Percentiles rank a stretch among this genome's conserved stretches.
Conservation (phyloP, 2,113 vertebrate species). For the Burhinus bistriatus region DNA sequence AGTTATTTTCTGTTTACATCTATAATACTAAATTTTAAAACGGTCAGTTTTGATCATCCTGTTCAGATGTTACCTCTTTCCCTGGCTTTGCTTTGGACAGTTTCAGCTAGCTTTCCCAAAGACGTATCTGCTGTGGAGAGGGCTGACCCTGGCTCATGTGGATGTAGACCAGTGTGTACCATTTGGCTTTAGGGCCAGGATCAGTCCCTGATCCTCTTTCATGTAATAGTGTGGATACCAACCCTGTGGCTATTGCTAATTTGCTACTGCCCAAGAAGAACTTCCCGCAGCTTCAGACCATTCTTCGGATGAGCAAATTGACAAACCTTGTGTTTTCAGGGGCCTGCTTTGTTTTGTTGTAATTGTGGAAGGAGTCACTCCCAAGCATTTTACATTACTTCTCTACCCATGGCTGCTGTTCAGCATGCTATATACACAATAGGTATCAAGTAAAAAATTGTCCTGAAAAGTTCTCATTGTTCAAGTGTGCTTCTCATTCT, state of each 20-base stretch:
- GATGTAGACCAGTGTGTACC: not conserved
- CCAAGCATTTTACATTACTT: not conserved
- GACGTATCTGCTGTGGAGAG: not conserved
- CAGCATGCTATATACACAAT: not conserved
- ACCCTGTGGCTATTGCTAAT: not conserved
- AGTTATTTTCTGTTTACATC: not conserved
- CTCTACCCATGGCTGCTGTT: not conserved
- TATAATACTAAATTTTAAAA: not conserved
- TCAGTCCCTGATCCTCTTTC: not conserved
- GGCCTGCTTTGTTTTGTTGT: not conserved
- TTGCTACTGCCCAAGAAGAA: not conserved
- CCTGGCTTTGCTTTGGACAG: not conserved
- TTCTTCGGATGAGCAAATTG: not conserved
- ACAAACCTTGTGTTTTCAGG: not conserved
- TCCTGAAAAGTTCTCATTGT: not conserved
- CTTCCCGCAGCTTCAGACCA: not conserved
- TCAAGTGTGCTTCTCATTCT: not conserved
- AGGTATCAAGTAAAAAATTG: not conserved
- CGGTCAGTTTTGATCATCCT: not conserved
- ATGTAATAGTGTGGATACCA: not conserved
- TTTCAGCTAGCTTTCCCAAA: not conserved
- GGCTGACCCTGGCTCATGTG: not conserved
- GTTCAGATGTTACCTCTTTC: not conserved
- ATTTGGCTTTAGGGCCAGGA: not conserved
- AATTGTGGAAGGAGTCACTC: not conserved